A percentile compares a stretch with the other conserved stretches of the same genome.
phyloP scores from a whole-genome alignment of 1,140 invertebrate species.

The Formica selysi region DNA sequence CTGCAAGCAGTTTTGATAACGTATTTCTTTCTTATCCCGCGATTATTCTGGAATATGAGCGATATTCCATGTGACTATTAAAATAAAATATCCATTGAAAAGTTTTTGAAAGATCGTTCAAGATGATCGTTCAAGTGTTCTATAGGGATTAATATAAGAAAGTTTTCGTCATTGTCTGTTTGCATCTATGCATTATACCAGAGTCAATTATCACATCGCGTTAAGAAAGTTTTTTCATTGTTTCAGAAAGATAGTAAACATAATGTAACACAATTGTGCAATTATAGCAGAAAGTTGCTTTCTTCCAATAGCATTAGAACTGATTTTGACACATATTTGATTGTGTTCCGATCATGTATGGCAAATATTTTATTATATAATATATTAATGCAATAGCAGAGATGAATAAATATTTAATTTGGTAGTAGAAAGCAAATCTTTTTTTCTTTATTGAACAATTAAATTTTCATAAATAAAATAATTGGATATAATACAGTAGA shows the following conservation, averaged over 20 bases:
- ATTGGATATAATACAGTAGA: not conserved
- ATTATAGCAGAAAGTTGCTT: conserved; percentile 9
- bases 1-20: conserved; percentile 1
- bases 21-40: not conserved
- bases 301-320: not conserved
- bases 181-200: conserved; percentile 21
- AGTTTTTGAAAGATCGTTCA: conserved; percentile 41
- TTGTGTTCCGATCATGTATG: not conserved
- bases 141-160: conserved; percentile 34
- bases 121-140: conserved; percentile 28
- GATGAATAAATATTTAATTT: not conserved
- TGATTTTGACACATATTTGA: not conserved
- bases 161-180: conserved; percentile 34
- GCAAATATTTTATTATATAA: not conserved
- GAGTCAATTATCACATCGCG: conserved; percentile 37
- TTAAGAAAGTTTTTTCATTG: conserved; percentile 46
- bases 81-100: not conserved
- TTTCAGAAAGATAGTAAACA: conserved; percentile 18
- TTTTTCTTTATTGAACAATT: not conserved
- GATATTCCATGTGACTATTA: conserved; percentile 28
- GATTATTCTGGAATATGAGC: conserved; percentile 3
- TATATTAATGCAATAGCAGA: not conserved
- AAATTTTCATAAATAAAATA: not conserved
- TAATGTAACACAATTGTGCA: not conserved
- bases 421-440: not conserved